A percentile compares a stretch with the other conserved stretches of the same genome.
These are phyloP conservation scores for Aspiorhynchus laticeps DNA, from an alignment of 2,113 vertebrate species.

Conservation along the genomic window DNA sequence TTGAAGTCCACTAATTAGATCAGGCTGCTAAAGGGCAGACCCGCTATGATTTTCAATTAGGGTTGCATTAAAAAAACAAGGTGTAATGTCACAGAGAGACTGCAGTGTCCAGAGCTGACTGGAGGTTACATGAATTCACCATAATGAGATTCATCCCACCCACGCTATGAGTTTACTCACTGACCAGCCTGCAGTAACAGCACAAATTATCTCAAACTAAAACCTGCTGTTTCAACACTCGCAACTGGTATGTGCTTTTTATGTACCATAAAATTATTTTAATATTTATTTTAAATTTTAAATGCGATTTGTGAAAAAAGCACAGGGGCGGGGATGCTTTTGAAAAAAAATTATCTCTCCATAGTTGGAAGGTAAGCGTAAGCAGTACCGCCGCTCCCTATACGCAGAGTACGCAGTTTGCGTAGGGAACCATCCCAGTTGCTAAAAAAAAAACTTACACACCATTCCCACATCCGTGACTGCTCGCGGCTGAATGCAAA, in stretches of 20 bases:
- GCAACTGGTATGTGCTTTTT: conserved; percentile 84
- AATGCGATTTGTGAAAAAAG: no score
- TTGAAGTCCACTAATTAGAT: conserved; percentile 59
- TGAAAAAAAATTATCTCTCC: no score
- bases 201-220: conserved; percentile 85
- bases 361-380: no score
- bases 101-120: conserved; percentile 71
- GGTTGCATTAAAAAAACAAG: conserved; percentile 56
- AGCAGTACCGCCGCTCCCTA: no score
- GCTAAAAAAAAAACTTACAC: no score
- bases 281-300: no score
- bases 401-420: no score
- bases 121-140: conserved; percentile 81
- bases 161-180: conserved; percentile 81
- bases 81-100: conserved; percentile 56
- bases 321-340: no score
- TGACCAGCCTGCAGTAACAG: conserved; percentile 86
- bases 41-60: conserved; percentile 62
- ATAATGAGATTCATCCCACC: conserved; percentile 81
- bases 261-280: conserved; percentile 54
- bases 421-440: no score
- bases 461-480: no score
- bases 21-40: conserved; percentile 51
- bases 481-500: no score
- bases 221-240: conserved; percentile 85